phyloP scores from a whole-genome alignment of 2,888 invertebrate genomes.

The Drosophila tanythrix region DNA sequence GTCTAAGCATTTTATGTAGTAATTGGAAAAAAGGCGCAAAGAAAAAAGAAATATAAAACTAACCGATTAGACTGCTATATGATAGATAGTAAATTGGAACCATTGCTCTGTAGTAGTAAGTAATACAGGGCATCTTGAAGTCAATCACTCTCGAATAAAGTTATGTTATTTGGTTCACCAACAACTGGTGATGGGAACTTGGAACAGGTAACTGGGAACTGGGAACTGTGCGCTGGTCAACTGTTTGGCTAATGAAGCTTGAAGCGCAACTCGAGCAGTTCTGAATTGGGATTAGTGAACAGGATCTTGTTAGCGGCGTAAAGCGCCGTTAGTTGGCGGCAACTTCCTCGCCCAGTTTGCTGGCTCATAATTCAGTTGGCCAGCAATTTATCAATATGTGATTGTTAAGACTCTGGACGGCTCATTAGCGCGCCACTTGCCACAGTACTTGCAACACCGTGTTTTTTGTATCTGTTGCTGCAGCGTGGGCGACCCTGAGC shows the following conservation, averaged over 20 bases:
- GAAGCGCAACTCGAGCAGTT: conserved; percentile 50
- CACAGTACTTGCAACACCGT: background rate
- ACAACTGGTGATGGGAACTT: conserved; percentile 13
- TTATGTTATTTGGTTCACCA: conserved; percentile 9
- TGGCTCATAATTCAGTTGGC: conserved; percentile 29
- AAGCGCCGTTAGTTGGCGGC: conserved; percentile 58
- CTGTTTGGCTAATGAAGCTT: conserved; percentile 72
- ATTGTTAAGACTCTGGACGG: conserved; percentile 48
- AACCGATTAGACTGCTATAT: background rate
- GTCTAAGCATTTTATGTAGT: too few relatives aligned
- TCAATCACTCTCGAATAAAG: background rate
- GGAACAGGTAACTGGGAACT: conserved; percentile 1
- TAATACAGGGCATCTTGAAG: background rate
- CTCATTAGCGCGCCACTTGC: conserved; percentile 70
- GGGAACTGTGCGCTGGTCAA: conserved; percentile 32
- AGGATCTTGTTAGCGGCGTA: conserved; percentile 66
- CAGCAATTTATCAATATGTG: conserved; percentile 68
- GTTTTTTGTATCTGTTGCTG: conserved; percentile 1
- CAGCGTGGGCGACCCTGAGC: conserved; percentile 47
- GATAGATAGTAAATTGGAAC: background rate
- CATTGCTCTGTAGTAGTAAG: background rate
- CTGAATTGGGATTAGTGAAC: conserved; percentile 51
- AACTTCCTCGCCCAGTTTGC: conserved; percentile 38
- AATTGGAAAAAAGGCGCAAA: background rate
- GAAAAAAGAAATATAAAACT: background rate